A percentile compares a stretch with the other conserved stretches of the same genome.
Evolutionary conservation across 2,797 vertebrate species (phyloP).

Genomic region (Cygnus olor): DNA sequence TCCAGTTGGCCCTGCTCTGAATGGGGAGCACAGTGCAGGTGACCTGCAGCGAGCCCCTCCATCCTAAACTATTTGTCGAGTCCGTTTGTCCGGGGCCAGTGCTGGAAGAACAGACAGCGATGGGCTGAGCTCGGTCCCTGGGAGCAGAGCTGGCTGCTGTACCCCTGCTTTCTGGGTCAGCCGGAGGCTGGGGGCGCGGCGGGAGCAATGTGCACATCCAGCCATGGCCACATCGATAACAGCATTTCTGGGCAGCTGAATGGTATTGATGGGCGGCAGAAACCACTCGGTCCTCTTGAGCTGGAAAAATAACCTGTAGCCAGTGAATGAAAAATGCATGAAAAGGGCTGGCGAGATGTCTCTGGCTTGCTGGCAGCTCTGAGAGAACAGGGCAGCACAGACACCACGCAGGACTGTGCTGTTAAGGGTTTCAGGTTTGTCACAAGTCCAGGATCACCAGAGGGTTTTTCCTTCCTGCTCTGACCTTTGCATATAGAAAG

Average conservation of each 20-base stretch:
- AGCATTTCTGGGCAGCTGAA: not conserved
- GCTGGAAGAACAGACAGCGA: not conserved
- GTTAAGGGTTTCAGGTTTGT: not conserved
- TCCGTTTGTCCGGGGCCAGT: rapidly evolving
- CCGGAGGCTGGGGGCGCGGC: not conserved
- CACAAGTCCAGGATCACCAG: rapidly evolving
- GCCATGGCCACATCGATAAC: rapidly evolving
- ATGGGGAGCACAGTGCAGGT: not conserved
- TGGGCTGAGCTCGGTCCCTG: not conserved
- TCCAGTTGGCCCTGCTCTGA: not conserved
- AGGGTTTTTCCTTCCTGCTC: not conserved
- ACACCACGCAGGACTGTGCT: not conserved
- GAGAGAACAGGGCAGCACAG: not conserved
- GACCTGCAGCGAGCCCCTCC: not conserved
- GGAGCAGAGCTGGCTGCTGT: not conserved
- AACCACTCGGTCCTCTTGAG: not conserved
- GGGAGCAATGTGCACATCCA: not conserved
- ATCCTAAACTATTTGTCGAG: not conserved
- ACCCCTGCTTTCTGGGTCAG: not conserved
- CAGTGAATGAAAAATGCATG: not conserved
- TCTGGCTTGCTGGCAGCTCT: not conserved
- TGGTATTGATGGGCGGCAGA: not conserved
- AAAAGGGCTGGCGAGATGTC: not conserved
- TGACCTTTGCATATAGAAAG: not conserved
- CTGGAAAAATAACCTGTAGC: not conserved